Conservation (phyloP, 2,113 vertebrate genomes). For the Okapia johnstoni region DNA sequence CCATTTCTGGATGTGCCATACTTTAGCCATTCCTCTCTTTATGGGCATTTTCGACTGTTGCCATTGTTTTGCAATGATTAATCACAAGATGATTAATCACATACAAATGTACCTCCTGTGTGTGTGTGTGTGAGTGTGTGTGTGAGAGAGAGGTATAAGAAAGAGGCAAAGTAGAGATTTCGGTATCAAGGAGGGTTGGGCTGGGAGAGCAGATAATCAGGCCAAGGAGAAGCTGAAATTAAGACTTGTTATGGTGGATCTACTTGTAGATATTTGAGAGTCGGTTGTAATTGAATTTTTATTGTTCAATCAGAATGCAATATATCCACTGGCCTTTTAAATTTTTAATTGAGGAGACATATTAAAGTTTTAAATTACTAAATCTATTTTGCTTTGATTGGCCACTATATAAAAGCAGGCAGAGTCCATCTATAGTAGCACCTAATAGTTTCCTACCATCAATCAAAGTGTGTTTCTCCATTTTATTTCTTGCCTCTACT, state of each 20-base stretch:
- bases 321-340: conserved; percentile 43
- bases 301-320: conserved; percentile 32
- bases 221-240: background rate
- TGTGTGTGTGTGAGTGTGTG: background rate
- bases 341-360: conserved; percentile 53
- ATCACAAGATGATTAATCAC: background rate
- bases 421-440: conserved; percentile 67
- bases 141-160: background rate
- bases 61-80: background rate
- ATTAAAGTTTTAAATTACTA: conserved; percentile 73
- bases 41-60: background rate
- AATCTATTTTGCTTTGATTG: conserved; percentile 78
- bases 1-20: background rate
- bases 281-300: conserved; percentile 57
- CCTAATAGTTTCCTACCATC: conserved; percentile 72
- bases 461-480: conserved; percentile 76
- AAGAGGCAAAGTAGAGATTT: conserved; percentile 19
- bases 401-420: conserved; percentile 75
- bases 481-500: conserved; percentile 77
- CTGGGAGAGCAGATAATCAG: background rate
- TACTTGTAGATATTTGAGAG: conserved; percentile 39
- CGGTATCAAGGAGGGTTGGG: background rate
- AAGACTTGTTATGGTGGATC: conserved; percentile 41
- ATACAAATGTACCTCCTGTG: background rate
- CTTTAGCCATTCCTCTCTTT: background rate